phyloP scores from a whole-genome alignment of 2,797 vertebrate genomes.

The Masticophis lateralis region DNA sequence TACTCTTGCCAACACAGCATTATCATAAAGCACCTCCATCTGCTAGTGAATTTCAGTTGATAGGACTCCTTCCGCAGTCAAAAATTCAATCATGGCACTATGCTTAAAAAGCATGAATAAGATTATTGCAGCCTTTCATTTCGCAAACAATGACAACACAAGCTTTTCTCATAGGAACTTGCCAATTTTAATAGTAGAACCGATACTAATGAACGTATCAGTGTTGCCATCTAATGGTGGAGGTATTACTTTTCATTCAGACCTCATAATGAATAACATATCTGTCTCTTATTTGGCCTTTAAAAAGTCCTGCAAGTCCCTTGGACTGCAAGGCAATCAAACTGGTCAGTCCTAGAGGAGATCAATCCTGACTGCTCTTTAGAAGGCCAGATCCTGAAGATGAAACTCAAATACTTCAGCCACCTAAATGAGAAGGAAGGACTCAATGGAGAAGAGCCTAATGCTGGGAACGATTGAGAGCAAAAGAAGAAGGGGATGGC shows the following conservation, averaged over 20 bases:
- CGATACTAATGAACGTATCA: not conserved
- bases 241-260: not conserved
- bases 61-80: not conserved
- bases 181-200: not conserved
- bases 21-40: not conserved
- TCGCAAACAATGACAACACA: not conserved
- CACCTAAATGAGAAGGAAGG: too few species aligned
- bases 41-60: not conserved
- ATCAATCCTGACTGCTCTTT: too few species aligned
- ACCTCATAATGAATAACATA: not conserved
- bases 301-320: not conserved
- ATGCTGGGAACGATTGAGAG: too few species aligned
- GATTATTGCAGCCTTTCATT: not conserved
- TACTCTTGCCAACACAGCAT: not conserved
- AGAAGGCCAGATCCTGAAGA: too few species aligned
- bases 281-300: not conserved
- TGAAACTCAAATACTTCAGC: too few species aligned
- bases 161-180: not conserved
- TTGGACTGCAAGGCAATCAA: too few species aligned
- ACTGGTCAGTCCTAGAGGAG: too few species aligned
- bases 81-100: not conserved
- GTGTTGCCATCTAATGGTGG: not conserved
- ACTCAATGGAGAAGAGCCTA: too few species aligned
- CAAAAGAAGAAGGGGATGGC: too few species aligned
- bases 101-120: not conserved